Conservation (phyloP, 2,797 vertebrate species). For the Euphonia xanthogaster region DNA sequence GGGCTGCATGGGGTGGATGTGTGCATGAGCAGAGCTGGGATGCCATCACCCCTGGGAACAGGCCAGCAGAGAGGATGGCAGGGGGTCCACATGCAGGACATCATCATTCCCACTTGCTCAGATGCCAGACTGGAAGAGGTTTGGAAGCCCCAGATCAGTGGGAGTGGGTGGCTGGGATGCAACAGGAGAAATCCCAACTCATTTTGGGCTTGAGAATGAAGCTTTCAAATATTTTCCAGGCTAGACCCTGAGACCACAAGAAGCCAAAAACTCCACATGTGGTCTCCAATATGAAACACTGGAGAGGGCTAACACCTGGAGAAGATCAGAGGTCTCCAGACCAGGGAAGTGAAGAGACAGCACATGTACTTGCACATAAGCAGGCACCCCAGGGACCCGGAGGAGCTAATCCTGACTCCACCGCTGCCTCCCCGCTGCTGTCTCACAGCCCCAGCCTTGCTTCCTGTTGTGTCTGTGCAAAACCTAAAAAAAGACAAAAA, state of each 20-base stretch:
- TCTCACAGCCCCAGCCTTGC: neutral
- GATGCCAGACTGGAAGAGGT: neutral
- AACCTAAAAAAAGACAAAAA: constrained; percentile 57
- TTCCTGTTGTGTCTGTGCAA: constrained; percentile 65
- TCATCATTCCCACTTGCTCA: neutral
- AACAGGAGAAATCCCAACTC: neutral
- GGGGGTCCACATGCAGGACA: neutral
- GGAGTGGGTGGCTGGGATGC: neutral
- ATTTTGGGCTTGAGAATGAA: neutral
- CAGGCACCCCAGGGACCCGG: neutral
- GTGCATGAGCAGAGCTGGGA: neutral
- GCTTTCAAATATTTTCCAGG: neutral
- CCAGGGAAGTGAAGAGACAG: neutral
- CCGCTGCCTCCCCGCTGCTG: neutral
- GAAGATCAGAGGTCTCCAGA: neutral
- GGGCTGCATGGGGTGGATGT: neutral
- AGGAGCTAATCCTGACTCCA: neutral
- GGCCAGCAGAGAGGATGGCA: neutral
- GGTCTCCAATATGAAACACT: neutral
- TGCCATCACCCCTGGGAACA: fast-evolving
- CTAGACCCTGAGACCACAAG: neutral
- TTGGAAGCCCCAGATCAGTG: neutral
- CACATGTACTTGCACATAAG: neutral
- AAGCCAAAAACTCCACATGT: neutral
- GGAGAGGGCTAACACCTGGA: neutral